phyloP scores from a whole-genome alignment of 2,888 invertebrate genomes.

The Scaptomyza caliginosa region DNA sequence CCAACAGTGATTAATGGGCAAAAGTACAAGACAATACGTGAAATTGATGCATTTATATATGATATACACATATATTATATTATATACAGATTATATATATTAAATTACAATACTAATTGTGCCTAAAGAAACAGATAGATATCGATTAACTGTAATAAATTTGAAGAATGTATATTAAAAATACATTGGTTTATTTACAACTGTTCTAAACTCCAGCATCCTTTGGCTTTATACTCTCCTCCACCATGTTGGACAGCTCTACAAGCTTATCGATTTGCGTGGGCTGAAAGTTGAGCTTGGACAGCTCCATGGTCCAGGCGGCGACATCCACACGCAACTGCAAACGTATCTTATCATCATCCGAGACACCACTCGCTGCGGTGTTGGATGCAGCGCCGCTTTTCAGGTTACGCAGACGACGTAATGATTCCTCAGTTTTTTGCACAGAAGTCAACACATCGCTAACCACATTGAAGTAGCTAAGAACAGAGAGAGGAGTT shows the following conservation, averaged over 20 bases:
- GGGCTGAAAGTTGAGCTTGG: constrained; percentile 85
- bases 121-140: constrained; percentile 61
- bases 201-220: constrained; percentile 32
- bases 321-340: constrained; percentile 95
- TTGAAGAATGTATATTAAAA: constrained; percentile 39
- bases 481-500: constrained; percentile 57
- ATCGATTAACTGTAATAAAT: constrained; percentile 62
- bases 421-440: constrained; percentile 97
- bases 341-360: constrained; percentile 96
- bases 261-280: constrained; percentile 86
- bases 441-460: constrained; percentile 97
- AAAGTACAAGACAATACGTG: constrained; percentile 40
- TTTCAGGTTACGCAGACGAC: constrained; percentile 93
- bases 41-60: constrained; percentile 73
- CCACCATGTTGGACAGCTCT: constrained; percentile 87
- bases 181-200: constrained; percentile 2
- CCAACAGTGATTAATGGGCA: constrained; percentile 68
- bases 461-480: constrained; percentile 90
- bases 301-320: constrained; percentile 88
- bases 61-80: constrained; percentile 47
- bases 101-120: constrained; percentile 56
- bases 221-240: constrained; percentile 86
- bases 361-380: constrained; percentile 85
- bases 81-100: constrained; percentile 55
- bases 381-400: constrained; percentile 85